A percentile compares a stretch with the other conserved stretches of the same genome.
Evolutionary conservation across 2,888 invertebrate species (phyloP).

Genomic region (Drosophila barbarae): DNA sequence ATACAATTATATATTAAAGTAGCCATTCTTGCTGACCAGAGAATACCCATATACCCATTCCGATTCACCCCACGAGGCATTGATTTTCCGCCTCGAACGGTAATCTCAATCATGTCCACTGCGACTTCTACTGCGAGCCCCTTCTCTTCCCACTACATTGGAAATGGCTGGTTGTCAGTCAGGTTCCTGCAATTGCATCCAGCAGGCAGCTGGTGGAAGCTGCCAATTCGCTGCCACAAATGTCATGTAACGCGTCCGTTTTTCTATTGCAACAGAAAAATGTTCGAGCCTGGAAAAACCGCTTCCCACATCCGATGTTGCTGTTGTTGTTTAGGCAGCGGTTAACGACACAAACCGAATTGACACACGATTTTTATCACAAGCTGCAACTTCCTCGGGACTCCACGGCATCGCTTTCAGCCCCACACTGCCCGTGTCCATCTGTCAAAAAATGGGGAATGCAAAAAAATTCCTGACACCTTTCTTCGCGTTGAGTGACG

Average conservation of each 20-base stretch:
- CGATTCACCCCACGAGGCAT: background rate
- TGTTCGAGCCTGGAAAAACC: slow-evolving; percentile 25
- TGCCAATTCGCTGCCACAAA: slow-evolving; percentile 73
- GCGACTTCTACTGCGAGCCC: background rate
- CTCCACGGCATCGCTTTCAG: slow-evolving; percentile 14
- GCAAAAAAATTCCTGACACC: slow-evolving; percentile 67
- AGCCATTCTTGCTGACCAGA: background rate
- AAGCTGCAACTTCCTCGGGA: slow-evolving; percentile 42
- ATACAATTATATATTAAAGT: background rate
- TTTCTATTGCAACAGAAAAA: slow-evolving; percentile 64
- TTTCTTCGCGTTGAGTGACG: slow-evolving; percentile 63
- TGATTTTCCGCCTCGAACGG: background rate
- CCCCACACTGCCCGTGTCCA: slow-evolving; percentile 35
- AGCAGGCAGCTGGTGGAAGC: slow-evolving; percentile 51
- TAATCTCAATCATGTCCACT: background rate
- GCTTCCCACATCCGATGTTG: slow-evolving; percentile 27
- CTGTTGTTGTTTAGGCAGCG: slow-evolving; percentile 67
- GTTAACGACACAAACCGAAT: slow-evolving; percentile 71
- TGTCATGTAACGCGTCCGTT: slow-evolving; percentile 75
- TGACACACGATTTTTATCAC: slow-evolving; percentile 73
- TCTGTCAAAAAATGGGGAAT: slow-evolving; percentile 67
- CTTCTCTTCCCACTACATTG: background rate
- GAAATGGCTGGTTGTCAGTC: slow-evolving; percentile 23
- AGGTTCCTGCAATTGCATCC: slow-evolving; percentile 40
- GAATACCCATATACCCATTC: background rate